These are phyloP conservation scores for Bombus soroeensis DNA, from an alignment of 1,140 invertebrate genomes.

Conservation along the genomic window DNA sequence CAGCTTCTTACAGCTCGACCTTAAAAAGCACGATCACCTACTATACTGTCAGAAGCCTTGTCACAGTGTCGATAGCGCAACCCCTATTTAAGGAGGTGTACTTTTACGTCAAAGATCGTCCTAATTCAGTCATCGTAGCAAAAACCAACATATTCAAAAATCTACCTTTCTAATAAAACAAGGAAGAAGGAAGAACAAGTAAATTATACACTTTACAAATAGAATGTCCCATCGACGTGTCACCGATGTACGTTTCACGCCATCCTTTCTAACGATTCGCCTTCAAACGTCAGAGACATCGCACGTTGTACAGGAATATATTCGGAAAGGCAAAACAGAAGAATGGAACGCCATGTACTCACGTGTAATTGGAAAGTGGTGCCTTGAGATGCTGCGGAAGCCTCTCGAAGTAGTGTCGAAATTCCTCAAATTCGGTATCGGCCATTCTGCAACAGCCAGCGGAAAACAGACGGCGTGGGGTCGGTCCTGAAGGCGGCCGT, in stretches of 20 bases:
- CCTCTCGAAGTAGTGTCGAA: constrained; percentile 92
- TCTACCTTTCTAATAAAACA: no score
- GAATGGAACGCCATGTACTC: constrained; percentile 74
- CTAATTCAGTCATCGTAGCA: background rate
- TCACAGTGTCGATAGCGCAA: background rate
- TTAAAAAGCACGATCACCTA: background rate
- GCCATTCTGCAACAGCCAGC: constrained; percentile 86
- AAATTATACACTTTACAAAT: background rate
- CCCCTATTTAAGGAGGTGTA: no score
- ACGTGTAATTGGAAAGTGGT: constrained; percentile 87
- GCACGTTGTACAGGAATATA: background rate
- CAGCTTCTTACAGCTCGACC: background rate
- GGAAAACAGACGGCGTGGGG: constrained; percentile 34
- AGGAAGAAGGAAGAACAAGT: background rate
- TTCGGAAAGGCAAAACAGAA: background rate
- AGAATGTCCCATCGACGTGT: background rate
- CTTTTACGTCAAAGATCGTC: background rate
- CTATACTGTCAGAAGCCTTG: background rate
- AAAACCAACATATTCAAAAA: no score
- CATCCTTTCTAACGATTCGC: no score
- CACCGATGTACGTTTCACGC: background rate
- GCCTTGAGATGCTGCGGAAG: constrained; percentile 90
- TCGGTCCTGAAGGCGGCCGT: constrained; percentile 68
- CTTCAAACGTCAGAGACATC: background rate
- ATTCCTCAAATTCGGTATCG: constrained; percentile 96